These are phyloP conservation scores for Probaryconus sp. DNA, from an alignment of 1,140 invertebrate genomes.

Conservation along the genomic window DNA sequence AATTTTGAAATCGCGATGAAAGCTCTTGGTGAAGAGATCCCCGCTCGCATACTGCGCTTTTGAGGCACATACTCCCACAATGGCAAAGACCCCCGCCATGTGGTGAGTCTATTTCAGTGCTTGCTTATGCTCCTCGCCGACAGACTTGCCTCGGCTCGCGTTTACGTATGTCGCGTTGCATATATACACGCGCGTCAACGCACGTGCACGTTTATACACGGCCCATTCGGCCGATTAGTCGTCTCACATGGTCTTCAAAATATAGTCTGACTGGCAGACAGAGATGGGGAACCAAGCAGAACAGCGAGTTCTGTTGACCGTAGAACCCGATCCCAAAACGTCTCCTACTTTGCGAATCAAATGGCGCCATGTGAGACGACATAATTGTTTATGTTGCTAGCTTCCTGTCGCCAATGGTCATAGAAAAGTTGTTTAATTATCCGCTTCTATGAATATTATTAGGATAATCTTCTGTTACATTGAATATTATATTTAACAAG, in stretches of 20 bases:
- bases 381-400: slow-evolving; percentile 4
- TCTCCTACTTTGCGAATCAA: slow-evolving; percentile 2
- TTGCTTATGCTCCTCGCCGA: slow-evolving; percentile 64
- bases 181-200: slow-evolving; percentile 38
- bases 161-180: slow-evolving; percentile 49
- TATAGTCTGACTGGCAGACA: slow-evolving; percentile 26
- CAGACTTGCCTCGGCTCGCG: slow-evolving; percentile 49
- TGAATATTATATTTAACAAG: no score
- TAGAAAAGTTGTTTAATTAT: not conserved
- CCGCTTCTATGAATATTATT: no score
- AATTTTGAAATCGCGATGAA: slow-evolving; percentile 23
- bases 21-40: slow-evolving; percentile 49
- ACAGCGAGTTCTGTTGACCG: slow-evolving; percentile 5
- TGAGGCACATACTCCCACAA: slow-evolving; percentile 61
- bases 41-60: slow-evolving; percentile 49
- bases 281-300: not conserved
- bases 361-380: slow-evolving; percentile 8
- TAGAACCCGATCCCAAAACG: slow-evolving; percentile 12
- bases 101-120: slow-evolving; percentile 75
- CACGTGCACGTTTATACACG: slow-evolving; percentile 36
- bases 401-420: not conserved
- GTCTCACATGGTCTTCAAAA: slow-evolving; percentile 21
- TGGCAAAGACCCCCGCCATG: slow-evolving; percentile 74
- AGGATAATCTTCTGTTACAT: no score
- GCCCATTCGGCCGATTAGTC: slow-evolving; percentile 7